A percentile compares a stretch with the other conserved stretches of the same genome.
These are phyloP conservation scores for Reinhardtius hippoglossoides DNA, from an alignment of 2,113 vertebrate genomes.

Conservation along the genomic window DNA sequence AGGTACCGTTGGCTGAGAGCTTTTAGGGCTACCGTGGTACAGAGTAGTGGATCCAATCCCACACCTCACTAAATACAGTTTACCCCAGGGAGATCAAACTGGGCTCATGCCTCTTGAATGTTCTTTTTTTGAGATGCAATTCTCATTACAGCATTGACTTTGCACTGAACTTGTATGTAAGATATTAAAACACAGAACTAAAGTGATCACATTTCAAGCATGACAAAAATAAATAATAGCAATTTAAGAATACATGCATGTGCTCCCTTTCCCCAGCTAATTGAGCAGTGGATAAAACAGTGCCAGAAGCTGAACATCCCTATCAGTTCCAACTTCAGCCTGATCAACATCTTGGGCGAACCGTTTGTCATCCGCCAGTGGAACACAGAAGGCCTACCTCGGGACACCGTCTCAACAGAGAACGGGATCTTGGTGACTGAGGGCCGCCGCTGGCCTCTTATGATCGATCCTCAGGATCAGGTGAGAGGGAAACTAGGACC, in stretches of 20 bases:
- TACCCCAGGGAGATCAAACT: no score
- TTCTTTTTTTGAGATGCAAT: neutral
- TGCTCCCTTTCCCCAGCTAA: conserved; percentile 75
- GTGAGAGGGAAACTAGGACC: conserved; percentile 48
- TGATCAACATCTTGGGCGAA: conserved; percentile 86
- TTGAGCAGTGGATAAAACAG: conserved; percentile 85
- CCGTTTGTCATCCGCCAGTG: conserved; percentile 88
- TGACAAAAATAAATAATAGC: neutral
- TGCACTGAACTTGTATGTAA: neutral
- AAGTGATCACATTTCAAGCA: no score
- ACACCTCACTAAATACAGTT: no score
- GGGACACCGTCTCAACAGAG: conserved; percentile 87
- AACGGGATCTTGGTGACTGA: conserved; percentile 88
- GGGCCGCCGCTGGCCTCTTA: conserved; percentile 88
- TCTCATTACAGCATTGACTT: neutral
- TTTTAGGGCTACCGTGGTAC: neutral
- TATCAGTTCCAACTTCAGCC: conserved; percentile 86
- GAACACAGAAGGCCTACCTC: conserved; percentile 88
- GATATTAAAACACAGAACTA: conserved; percentile 3
- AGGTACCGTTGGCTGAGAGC: conserved; percentile 21
- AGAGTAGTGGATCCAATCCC: neutral
- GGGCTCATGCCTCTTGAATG: neutral
- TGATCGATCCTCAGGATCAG: conserved; percentile 92
- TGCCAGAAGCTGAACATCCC: conserved; percentile 85
- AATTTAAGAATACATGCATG: neutral